Evolutionary conservation across 2,888 invertebrate species (phyloP), one percentile per base, ranked within the genome.

Genomic region (Ennomos fuscantarius): DNA sequence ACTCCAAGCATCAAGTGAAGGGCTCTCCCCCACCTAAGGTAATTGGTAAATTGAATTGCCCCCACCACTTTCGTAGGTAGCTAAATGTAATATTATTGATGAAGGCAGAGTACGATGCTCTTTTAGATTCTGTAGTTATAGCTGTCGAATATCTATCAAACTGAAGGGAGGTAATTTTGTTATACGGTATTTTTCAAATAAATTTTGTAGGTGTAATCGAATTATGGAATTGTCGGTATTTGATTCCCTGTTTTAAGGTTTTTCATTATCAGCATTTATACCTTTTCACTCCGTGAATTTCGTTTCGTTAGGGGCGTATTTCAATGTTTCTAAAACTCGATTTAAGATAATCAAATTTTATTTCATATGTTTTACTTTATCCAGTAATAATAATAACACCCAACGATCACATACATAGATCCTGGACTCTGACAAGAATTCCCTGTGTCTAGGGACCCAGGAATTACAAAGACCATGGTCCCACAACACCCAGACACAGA

Each of bases 1-100:
- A 45, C 31, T 31, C 31, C 34, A 32, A 9, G 31, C 15, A 12
- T 35, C 42, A 39, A 49, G 35, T 52, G 60, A 63, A 63, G 60
- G 72, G 76, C 68, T 59, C 68, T 59, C 50, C 64, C 68, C 68
- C 69, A 62, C 65, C 72, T 69, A 64, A 70, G 73, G 82, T 86
- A 86, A 86, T 86, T 85, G 83, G 67, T 72, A 86, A 86, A 86
- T 86, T 82, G 83, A 85, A 80, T 86, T 84, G 68, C 72, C 70
- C 70, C 74, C 72, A 70, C 72, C 70, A 72, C 67, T 72, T 68
- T 73, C 76, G 78, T 79, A 78, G 78, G 78, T 71, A 80, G 75
- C 73, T 73, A 68, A 74, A 80, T 76, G 75, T 85, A 78, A 81
- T 84, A 81, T 79, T 76, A 80, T 81, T 81, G 82, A 83, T 75